Base-by-base conservation (phyloP, 2,888 invertebrate genomes). In the Polydrusus tereticollis region DNA sequence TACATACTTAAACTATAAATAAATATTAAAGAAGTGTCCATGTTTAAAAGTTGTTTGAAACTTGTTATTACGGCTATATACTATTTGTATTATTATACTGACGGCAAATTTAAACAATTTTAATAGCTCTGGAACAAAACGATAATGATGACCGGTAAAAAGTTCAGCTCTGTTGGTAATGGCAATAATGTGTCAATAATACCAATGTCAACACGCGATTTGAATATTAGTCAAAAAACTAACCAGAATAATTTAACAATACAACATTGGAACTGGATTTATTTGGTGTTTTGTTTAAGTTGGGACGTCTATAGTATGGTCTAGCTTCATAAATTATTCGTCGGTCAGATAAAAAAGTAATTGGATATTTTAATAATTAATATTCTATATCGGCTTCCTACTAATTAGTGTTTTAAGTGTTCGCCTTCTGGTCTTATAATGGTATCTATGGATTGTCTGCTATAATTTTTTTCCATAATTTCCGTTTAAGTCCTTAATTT, bases 121-220 rank as follows among this genome's bases (percentile, higher is more conserved):
- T 41, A 47, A 47, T 47, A 45, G 21, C 7, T 47, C 21, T 21
- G 47, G 10, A 21, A 21, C 47, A 47, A 47, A 47, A 21, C 21
- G 21, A 10, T 55, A 55, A 55, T 29, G 29, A 55, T 55, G 29
- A 55, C 18, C 26, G 41, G 21, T 52, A 52, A 52, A 63, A 63
- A 50, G 20, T 23, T 26, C 36, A 23, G 33, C 29, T 38, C n/a
- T 52, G 52, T 36, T n/a, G 64, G 36, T 64, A 64, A 64, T 41
- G 41, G 2, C 52, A 26, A 55, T 55, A 26, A 55, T 55, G 52
- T 64, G 52, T 36, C 38, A 47, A 50, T 41, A 52, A 55, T 41
- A 26, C 16, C n/a, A 64, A 38, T 64, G 41, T 64, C 41, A 50
- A 63, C 63, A 64, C 55, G 64, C 64, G 36, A 64, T 64, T 52